These are phyloP conservation scores for Merops nubicus DNA, from an alignment of 2,113 vertebrate species.

Conservation along the genomic window DNA sequence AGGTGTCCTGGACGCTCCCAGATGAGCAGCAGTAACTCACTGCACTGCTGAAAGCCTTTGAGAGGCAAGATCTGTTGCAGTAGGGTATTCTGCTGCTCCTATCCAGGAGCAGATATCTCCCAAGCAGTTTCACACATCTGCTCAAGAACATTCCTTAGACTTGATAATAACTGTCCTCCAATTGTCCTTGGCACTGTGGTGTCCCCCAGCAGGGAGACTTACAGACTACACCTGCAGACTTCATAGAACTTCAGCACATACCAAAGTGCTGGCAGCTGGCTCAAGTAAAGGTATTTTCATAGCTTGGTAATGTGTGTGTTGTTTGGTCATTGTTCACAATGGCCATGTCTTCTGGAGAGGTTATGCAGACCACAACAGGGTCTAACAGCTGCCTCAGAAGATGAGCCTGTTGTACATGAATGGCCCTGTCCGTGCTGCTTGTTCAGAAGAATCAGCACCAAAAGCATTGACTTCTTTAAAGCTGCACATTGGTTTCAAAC, in stretches of 20 bases:
- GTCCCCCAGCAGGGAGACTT: accelerated
- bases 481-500: not conserved
- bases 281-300: not conserved
- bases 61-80: not conserved
- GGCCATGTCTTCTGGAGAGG: not conserved
- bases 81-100: not conserved
- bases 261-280: not conserved
- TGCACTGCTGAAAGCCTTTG: not conserved
- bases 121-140: not conserved
- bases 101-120: not conserved
- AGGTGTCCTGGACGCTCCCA: not conserved
- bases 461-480: not conserved
- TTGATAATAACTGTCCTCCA: too few species aligned
- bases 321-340: not conserved
- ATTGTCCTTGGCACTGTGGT: not conserved
- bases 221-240: not conserved
- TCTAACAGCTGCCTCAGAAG: not conserved
- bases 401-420: not conserved
- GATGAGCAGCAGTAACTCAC: not conserved
- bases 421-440: not conserved
- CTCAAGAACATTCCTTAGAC: not conserved
- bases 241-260: not conserved
- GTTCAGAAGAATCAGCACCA: not conserved
- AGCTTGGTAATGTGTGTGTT: accelerated
- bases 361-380: not conserved